Evolutionary conservation across 2,113 vertebrate species (phyloP), one percentile per base, ranked within the genome.

Genomic region (Montifringilla adamsi): DNA sequence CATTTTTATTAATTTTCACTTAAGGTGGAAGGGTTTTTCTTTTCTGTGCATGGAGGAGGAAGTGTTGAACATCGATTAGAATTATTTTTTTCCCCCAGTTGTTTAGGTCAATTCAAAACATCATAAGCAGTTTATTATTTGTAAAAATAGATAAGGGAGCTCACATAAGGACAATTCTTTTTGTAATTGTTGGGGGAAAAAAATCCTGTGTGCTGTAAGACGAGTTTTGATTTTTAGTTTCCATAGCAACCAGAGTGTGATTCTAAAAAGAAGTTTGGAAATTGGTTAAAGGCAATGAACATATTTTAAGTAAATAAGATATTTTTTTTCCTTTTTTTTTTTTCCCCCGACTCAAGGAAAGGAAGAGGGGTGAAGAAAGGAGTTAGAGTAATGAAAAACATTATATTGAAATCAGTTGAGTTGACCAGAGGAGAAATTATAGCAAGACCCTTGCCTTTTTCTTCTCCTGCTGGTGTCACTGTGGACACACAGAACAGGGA

Each of bases 391-490:
- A 82, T 31, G 23, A 76, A 49, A 76, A 85, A 7, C 15, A 84
- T 2, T 37, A 13, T 59, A 19, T 81, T 60, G 11, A 11, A 64
- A 13, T 68, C 8, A 89, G 27, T 59, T 74, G 14, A 47, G 18
- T 74, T 86, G 26, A 31, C 27, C 22, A 49, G 60, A 63, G 24
- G 17, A 92, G 31, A 79, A 92, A 58, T 58, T 72, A 11, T 12
- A 60, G 39, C 24, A 78, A 70, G 33, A 33, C 22, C 15, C 12
- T 37, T 63, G 28, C 20, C 24, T 84, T 95, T 91, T n/a, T 75
- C 11, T 63, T 84, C 53, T 93, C 78, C 83, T 89, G 55, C 27
- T 90, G 73, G 30, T 94, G 80, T 94, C 91, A 87, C 44, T 79
- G 74, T 89, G 75, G 77, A 43, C 41, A 43, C 69, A 31, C 24